A percentile compares a stretch with the other conserved stretches of the same genome.
Conservation (phyloP, 2,888 invertebrate genomes). For the Smittia sp. region DNA sequence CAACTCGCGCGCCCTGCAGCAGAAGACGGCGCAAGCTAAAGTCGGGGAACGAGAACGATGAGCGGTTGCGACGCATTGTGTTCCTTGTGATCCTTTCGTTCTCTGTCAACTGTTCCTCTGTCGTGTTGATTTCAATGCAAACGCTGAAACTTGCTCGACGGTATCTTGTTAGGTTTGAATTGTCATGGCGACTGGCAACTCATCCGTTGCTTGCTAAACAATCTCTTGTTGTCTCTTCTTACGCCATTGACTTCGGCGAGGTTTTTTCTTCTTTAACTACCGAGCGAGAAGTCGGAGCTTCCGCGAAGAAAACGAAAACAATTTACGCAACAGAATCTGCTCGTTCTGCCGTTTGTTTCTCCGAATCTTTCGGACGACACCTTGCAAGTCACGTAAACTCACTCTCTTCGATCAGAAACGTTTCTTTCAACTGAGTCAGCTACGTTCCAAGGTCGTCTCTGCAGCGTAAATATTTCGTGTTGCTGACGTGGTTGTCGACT, state of each 20-base stretch:
- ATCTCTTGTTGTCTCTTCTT: neutral
- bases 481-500: no score
- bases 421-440: no score
- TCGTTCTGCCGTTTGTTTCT: no score
- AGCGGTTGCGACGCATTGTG: slow-evolving; percentile 40
- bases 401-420: no score
- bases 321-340: no score
- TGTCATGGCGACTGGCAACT: slow-evolving; percentile 6
- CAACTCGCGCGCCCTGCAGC: slow-evolving; percentile 45
- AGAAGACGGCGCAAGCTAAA: slow-evolving; percentile 46
- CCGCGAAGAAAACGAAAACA: neutral
- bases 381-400: no score
- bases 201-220: neutral
- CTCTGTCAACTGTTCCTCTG: neutral
- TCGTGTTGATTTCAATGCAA: neutral
- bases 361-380: no score
- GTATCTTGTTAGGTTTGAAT: neutral
- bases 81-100: neutral
- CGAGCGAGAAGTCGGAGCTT: neutral
- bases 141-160: neutral
- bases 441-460: no score
- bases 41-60: slow-evolving; percentile 43
- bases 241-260: neutral
- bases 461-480: no score
- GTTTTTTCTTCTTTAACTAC: no score